These are phyloP conservation scores for Cataglyphis albicans DNA, from an alignment of 2,888 invertebrate species.

Conservation along the genomic window DNA sequence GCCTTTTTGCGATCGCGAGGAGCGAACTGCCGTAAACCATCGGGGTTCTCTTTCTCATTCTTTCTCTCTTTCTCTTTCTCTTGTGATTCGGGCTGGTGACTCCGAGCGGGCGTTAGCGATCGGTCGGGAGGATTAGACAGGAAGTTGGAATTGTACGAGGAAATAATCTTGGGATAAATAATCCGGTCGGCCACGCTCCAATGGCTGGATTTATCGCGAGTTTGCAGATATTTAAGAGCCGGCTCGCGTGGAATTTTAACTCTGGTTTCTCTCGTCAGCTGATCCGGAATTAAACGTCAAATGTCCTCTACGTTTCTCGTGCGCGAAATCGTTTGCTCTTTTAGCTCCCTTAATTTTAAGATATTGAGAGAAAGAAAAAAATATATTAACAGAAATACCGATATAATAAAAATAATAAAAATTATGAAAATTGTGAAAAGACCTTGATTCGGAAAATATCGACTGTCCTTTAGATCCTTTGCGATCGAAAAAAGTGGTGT, in stretches of 20 bases:
- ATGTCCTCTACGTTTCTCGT: neutral
- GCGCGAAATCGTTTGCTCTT: neutral
- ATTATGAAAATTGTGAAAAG: neutral
- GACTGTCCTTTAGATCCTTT: neutral
- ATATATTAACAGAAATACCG: neutral
- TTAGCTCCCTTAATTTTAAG: neutral
- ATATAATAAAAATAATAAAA: neutral
- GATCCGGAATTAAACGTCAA: conserved; percentile 20
- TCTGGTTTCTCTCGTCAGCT: conserved; percentile 23
- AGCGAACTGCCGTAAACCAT: conserved; percentile 54
- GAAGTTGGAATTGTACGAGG: conserved; percentile 52
- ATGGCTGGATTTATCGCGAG: conserved; percentile 49
- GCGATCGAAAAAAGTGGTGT: neutral
- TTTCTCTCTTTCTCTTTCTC: neutral
- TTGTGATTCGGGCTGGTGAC: conserved; percentile 35
- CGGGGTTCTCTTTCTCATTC: neutral
- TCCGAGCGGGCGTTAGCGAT: conserved; percentile 33
- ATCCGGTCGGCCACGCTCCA: conserved; percentile 52
- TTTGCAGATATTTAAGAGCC: conserved; percentile 47
- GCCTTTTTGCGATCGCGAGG: conserved; percentile 48
- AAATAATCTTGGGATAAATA: conserved; percentile 63
- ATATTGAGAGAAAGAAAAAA: neutral
- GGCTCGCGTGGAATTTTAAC: conserved; percentile 20
- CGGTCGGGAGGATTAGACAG: conserved; percentile 44
- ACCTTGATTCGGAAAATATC: neutral